Percentiles rank a stretch among this genome's conserved stretches.
These are phyloP conservation scores for Caenorhabditis sulstoni DNA, from an alignment of 2,888 invertebrate species.

Conservation along the genomic window DNA sequence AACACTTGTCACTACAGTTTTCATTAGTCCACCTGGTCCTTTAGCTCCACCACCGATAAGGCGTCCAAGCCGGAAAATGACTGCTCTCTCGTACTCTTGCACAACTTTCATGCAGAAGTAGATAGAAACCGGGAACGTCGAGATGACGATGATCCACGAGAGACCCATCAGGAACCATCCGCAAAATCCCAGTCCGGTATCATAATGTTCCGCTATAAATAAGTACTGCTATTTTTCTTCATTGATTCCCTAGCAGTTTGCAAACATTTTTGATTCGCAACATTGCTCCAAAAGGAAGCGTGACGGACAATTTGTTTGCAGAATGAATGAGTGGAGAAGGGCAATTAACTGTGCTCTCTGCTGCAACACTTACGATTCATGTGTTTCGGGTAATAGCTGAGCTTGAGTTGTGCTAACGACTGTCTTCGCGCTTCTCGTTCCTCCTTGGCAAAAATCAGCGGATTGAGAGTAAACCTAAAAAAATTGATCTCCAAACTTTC, in stretches of 20 bases:
- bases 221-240: background rate
- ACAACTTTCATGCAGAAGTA: slow-evolving; percentile 79
- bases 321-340: slow-evolving; percentile 19
- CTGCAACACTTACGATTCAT: slow-evolving; percentile 72
- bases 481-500: background rate
- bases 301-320: slow-evolving; percentile 6
- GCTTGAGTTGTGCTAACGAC: slow-evolving; percentile 79
- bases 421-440: slow-evolving; percentile 79
- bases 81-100: slow-evolving; percentile 86
- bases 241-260: background rate
- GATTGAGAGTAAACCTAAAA: slow-evolving; percentile 79
- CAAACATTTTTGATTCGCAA: background rate
- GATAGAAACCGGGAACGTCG: slow-evolving; percentile 74
- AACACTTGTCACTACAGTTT: background rate
- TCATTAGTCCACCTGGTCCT: slow-evolving; percentile 82
- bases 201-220: slow-evolving; percentile 78
- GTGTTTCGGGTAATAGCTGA: slow-evolving; percentile 79
- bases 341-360: slow-evolving; percentile 16
- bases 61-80: slow-evolving; percentile 90
- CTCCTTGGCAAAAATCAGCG: slow-evolving; percentile 80
- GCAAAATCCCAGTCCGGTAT: slow-evolving; percentile 77
- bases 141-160: slow-evolving; percentile 71
- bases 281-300: background rate
- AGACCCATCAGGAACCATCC: slow-evolving; percentile 74
- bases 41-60: slow-evolving; percentile 87